Evolutionary conservation across 2,888 invertebrate species (phyloP).

Genomic region (Tupiocoris notatus): DNA sequence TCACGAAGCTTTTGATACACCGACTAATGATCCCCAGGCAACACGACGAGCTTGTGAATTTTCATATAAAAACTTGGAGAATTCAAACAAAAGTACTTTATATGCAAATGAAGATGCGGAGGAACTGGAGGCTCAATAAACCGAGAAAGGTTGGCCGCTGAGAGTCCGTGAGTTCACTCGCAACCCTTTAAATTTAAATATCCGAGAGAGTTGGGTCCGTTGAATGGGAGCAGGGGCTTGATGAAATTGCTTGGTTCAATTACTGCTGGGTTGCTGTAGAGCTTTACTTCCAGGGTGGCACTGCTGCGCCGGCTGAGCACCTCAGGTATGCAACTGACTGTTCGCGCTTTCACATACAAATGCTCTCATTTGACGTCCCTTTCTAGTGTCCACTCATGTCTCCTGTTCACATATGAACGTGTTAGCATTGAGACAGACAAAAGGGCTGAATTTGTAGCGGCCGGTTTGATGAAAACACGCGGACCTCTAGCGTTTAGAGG

Average conservation of each 20-base stretch:
- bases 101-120: constrained; percentile 22
- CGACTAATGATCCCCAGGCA: constrained; percentile 15
- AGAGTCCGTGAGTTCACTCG: too few relatives aligned
- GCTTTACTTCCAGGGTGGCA: background rate
- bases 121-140: constrained; percentile 24
- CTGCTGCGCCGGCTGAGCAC: background rate
- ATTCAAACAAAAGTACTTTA: constrained; percentile 40
- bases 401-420: background rate
- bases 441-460: background rate
- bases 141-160: background rate
- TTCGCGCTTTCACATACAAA: constrained; percentile 29
- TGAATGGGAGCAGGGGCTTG: constrained; percentile 25
- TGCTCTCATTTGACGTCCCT: constrained; percentile 21
- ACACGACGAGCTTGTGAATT: background rate
- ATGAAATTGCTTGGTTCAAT: constrained; percentile 40
- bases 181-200: constrained; percentile 40
- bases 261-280: constrained; percentile 26
- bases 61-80: constrained; percentile 33
- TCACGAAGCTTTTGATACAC: constrained; percentile 33
- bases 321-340: constrained; percentile 26
- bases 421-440: background rate
- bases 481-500: too few relatives aligned
- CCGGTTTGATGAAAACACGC: background rate
- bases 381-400: background rate
- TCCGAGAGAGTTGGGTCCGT: constrained; percentile 14